Base-by-base conservation (phyloP, 1,140 invertebrate genomes). In the Nymphalis io region DNA sequence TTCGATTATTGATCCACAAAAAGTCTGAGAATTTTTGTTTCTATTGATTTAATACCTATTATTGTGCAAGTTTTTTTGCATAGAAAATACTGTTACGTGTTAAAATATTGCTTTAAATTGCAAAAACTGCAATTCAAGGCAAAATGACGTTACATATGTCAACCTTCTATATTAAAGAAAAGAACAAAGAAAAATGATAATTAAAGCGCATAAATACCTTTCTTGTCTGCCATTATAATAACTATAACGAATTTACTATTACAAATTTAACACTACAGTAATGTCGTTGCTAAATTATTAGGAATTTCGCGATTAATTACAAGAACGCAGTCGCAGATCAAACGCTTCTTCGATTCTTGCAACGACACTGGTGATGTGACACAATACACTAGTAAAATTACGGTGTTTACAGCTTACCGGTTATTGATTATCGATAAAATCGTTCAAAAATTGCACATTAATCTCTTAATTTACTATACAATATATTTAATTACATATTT, bases 151-250 rank as follows among this genome's bases (percentile, higher is more conserved):
- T 90, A 89, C 87, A 83, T 81, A 89, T 90, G 88, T 87, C 87
- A 89, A 82, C 74, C 75, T 76, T 78, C 66, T 60, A 71, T 75
- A 72, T 66, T 72, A 79, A 74, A 82, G 66, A 81, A 79, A 82
- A 81, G 84, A 88, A 88, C 84, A 88, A 88, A 88, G 83, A 83
- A 82, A 84, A 74, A 80, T 79, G 44, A 73, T 76, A 83, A 79
- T 81, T 69, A 75, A 85, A 86, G 69, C 63, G 80, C 68, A 86
- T 90, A 88, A 88, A 89, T 89, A 90, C 88, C 88, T 90, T 90
- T 90, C 75, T 89, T 90, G 79, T 90, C 88, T 78, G 88, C 87
- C 88, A 90, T 90, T 85, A 82, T 81, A 80, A 82, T 80, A 79
- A 83, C 60, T 82, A 80, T 70, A 78, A 77, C 48, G 75, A 80